Percentiles rank a stretch among this genome's conserved stretches.
These are phyloP conservation scores for Pocillopora damicornis DNA, from an alignment of 64 coral and sea anemone genomes.

Conservation along the genomic window DNA sequence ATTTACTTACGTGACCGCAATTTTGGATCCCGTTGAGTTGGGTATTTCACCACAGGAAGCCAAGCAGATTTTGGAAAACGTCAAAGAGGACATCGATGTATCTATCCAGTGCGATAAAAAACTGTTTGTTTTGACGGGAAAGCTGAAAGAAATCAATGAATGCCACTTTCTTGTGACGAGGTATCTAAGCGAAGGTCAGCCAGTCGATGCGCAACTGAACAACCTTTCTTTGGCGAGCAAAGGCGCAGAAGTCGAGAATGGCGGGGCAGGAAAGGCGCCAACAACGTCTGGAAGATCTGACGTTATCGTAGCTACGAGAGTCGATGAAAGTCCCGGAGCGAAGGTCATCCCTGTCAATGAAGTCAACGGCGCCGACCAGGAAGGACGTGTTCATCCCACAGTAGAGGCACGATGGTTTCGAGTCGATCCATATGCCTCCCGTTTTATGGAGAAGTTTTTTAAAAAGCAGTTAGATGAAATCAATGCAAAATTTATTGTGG, in stretches of 20 bases:
- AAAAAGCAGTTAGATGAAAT: neutral
- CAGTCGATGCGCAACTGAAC: neutral
- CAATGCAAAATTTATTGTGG: neutral
- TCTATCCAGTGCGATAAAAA: neutral
- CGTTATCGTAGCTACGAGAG: neutral
- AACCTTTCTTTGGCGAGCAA: neutral
- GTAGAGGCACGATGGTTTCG: neutral
- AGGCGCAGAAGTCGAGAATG: neutral
- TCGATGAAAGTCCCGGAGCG: neutral
- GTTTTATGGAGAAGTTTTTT: constrained; percentile 3
- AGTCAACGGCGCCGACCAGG: neutral
- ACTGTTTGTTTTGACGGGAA: neutral
- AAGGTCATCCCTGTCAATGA: neutral
- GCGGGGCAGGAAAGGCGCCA: neutral
- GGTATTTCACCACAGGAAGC: neutral
- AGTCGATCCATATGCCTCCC: neutral
- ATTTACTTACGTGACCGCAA: constrained; percentile 15
- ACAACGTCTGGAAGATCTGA: neutral
- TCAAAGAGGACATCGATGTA: neutral
- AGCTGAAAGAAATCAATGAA: neutral
- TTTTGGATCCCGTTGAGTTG: neutral
- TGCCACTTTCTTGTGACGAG: neutral
- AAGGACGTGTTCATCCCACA: neutral
- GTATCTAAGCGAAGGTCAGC: neutral
- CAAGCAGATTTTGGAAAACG: neutral